These are phyloP conservation scores for Pseudopipra pipra DNA, from an alignment of 2,113 vertebrate species.

Conservation along the genomic window DNA sequence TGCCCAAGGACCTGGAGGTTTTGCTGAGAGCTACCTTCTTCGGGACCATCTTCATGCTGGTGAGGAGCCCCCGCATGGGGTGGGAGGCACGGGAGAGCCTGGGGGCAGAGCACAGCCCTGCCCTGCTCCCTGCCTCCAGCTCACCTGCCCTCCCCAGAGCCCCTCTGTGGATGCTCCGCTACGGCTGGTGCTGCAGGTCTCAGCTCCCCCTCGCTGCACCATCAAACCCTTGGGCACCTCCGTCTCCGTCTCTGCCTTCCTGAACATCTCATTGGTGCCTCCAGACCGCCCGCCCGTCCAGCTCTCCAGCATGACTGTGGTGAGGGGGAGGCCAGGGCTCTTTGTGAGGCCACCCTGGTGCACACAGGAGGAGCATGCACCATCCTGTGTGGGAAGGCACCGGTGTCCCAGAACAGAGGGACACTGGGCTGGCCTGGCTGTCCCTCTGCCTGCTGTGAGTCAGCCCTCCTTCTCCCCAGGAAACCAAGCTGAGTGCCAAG, in stretches of 20 bases:
- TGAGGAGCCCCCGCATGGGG: neutral
- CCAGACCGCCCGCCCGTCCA: conserved; percentile 68
- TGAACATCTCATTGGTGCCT: conserved; percentile 83
- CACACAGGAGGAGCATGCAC: rapidly evolving
- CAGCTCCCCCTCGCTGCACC: conserved; percentile 76
- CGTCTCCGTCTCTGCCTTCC: conserved; percentile 78
- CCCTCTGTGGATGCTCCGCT: conserved; percentile 84
- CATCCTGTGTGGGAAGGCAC: neutral
- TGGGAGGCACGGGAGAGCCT: rapidly evolving
- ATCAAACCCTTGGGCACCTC: conserved; percentile 88
- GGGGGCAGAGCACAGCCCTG: neutral
- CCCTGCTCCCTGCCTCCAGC: neutral
- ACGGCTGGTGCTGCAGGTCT: conserved; percentile 81
- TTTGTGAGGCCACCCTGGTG: neutral
- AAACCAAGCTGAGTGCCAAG: conserved; percentile 86
- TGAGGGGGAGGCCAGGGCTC: conserved; percentile 6
- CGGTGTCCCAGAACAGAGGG: rapidly evolving
- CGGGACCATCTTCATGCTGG: conserved; percentile 86
- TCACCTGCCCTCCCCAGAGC: conserved; percentile 55
- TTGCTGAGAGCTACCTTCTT: conserved; percentile 92
- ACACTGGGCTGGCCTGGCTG: neutral
- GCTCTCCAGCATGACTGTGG: conserved; percentile 94
- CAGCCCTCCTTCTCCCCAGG: conserved; percentile 67
- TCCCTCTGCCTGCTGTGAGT: neutral
- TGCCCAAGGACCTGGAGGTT: conserved; percentile 89